Evolutionary conservation across 2,113 vertebrate genomes (phyloP).

Genomic region (Eubucco bourcierii): DNA sequence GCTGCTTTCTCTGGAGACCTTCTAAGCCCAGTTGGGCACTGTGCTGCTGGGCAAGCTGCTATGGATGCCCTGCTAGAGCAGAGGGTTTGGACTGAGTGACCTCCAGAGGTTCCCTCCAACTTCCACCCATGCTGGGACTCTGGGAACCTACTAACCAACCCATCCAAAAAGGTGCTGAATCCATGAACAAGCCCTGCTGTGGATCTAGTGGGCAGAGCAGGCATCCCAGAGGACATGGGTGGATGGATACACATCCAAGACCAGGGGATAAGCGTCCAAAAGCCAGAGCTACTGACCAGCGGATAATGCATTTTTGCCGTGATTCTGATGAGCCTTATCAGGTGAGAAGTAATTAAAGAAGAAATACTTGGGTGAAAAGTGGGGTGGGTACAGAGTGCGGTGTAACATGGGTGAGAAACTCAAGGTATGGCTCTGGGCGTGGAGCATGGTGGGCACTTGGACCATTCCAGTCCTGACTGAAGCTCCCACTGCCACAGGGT

Average conservation of each 20-base stretch:
- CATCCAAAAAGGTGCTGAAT: not conserved
- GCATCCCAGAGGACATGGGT: too few relatives aligned
- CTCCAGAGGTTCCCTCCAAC: too few relatives aligned
- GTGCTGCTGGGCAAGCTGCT: too few relatives aligned
- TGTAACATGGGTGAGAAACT: not conserved
- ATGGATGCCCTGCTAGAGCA: too few relatives aligned
- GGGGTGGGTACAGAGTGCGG: not conserved
- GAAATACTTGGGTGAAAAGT: not conserved
- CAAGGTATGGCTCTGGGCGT: accelerated
- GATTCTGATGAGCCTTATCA: not conserved
- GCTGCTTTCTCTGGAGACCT: too few relatives aligned
- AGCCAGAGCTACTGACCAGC: too few relatives aligned
- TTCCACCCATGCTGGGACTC: too few relatives aligned
- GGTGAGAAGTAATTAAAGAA: not conserved
- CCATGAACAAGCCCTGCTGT: not conserved
- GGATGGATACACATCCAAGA: accelerated
- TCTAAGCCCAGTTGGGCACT: too few relatives aligned
- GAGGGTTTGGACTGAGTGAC: too few relatives aligned
- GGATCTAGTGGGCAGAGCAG: not conserved
- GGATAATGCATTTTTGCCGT: not conserved
- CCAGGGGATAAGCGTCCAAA: not conserved
- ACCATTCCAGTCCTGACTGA: not conserved
- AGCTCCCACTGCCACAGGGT: not conserved
- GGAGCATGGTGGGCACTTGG: too few relatives aligned
- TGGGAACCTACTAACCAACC: not conserved